Evolutionary conservation across 2,113 vertebrate species (phyloP).

Genomic region (Microcebus jonahi): DNA sequence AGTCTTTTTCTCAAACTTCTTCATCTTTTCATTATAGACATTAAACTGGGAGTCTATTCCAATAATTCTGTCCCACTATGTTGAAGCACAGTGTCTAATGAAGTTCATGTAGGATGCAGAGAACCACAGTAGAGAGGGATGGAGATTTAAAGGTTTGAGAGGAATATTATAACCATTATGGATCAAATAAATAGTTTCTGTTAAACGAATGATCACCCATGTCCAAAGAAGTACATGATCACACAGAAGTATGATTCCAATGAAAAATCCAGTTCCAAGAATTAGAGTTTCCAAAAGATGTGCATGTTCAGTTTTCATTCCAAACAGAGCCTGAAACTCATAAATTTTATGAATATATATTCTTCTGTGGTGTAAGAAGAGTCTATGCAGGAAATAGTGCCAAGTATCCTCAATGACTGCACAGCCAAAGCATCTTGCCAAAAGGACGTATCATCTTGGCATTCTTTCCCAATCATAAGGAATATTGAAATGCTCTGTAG

Average conservation of each 20-base stretch:
- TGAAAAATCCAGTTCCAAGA: slow-evolving; percentile 95
- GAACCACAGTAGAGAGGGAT: slow-evolving; percentile 94
- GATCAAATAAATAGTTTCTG: slow-evolving; percentile 95
- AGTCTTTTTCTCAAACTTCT: slow-evolving; percentile 86
- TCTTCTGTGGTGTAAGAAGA: slow-evolving; percentile 92
- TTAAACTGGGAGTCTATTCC: slow-evolving; percentile 92
- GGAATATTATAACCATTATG: slow-evolving; percentile 97
- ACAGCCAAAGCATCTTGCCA: slow-evolving; percentile 92
- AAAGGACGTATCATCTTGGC: slow-evolving; percentile 92
- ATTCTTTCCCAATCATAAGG: slow-evolving; percentile 96
- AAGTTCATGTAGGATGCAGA: slow-evolving; percentile 98
- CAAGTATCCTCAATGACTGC: slow-evolving; percentile 95
- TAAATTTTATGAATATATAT: slow-evolving; percentile 98
- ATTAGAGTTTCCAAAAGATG: slow-evolving; percentile 95
- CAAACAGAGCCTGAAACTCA: slow-evolving; percentile 96
- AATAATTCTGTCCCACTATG: slow-evolving; percentile 95
- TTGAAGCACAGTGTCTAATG: slow-evolving; percentile 94
- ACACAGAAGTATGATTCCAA: slow-evolving; percentile 94
- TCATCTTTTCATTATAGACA: slow-evolving; percentile 85
- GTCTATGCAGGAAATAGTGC: slow-evolving; percentile 93
- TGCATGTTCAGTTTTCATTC: slow-evolving; percentile 96
- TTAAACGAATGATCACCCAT: slow-evolving; percentile 92
- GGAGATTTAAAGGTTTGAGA: slow-evolving; percentile 92
- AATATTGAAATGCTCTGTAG: slow-evolving; percentile 95
- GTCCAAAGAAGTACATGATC: slow-evolving; percentile 95